Conservation (phyloP, 2,797 vertebrate genomes). For the Protonibea diacanthus region DNA sequence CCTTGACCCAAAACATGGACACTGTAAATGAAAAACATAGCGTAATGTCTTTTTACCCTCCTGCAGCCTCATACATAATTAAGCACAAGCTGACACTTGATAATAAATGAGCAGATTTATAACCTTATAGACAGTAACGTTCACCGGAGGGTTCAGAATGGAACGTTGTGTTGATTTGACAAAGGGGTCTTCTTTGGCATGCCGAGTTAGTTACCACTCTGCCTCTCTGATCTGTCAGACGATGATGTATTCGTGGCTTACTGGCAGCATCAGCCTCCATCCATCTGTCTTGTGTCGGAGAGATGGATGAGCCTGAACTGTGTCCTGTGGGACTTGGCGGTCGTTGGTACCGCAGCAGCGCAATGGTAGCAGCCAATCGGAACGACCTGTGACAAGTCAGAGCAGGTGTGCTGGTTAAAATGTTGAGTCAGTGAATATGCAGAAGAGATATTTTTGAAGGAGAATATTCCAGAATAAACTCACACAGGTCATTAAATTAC, state of each 20-base stretch:
- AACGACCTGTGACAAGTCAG: neutral
- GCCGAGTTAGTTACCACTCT: slow-evolving; percentile 37
- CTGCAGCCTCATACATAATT: slow-evolving; percentile 58
- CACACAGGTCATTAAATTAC: too few relatives aligned
- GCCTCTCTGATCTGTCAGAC: slow-evolving; percentile 34
- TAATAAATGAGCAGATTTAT: slow-evolving; percentile 54
- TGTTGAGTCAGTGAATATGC: neutral
- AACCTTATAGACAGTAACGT: slow-evolving; percentile 29
- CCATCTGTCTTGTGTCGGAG: slow-evolving; percentile 50
- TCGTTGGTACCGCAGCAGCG: slow-evolving; percentile 1
- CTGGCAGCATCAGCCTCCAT: slow-evolving; percentile 48
- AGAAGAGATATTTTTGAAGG: neutral
- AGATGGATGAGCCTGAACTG: slow-evolving; percentile 52
- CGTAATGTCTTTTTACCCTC: slow-evolving; percentile 38
- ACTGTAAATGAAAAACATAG: slow-evolving; percentile 13
- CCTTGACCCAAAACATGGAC: neutral
- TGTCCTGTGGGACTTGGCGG: slow-evolving; percentile 33
- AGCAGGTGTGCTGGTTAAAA: neutral
- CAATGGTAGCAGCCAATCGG: slow-evolving; percentile 2
- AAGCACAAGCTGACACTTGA: slow-evolving; percentile 26
- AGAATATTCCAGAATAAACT: neutral
- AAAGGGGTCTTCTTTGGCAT: slow-evolving; percentile 40
- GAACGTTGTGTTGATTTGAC: slow-evolving; percentile 44
- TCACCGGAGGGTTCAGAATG: slow-evolving; percentile 13
- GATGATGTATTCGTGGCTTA: slow-evolving; percentile 45